These are phyloP conservation scores for Equus quagga DNA, from an alignment of 2,113 vertebrate species.

Conservation along the genomic window DNA sequence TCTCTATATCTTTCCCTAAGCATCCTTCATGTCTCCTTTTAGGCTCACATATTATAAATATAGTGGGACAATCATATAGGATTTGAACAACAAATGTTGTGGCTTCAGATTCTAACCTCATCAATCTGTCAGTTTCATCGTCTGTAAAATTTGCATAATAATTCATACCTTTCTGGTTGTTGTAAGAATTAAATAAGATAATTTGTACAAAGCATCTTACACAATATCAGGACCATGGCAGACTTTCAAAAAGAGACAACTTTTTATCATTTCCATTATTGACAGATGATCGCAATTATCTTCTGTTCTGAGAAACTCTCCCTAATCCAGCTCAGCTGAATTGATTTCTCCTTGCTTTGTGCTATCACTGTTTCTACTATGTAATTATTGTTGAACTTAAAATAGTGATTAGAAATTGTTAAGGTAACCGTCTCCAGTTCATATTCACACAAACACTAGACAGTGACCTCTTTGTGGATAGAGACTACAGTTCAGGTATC, in stretches of 20 bases:
- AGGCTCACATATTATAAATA: background rate
- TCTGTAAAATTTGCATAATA: background rate
- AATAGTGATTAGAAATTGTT: background rate
- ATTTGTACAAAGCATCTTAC: background rate
- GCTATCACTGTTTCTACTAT: background rate
- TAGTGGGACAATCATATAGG: background rate
- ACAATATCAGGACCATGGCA: background rate
- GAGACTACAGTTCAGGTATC: background rate
- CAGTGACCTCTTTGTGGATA: background rate
- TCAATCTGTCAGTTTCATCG: background rate
- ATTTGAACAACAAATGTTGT: background rate
- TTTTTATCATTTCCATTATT: background rate
- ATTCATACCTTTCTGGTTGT: background rate
- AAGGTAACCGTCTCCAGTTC: background rate
- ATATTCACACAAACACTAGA: background rate
- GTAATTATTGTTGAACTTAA: background rate
- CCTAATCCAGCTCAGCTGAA: background rate
- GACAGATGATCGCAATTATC: background rate
- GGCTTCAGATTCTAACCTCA: background rate
- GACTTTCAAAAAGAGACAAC: background rate
- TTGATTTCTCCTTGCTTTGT: background rate
- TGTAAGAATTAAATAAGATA: background rate
- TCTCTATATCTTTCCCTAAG: background rate
- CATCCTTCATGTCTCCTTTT: background rate
- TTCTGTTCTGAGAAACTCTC: background rate